A percentile compares a stretch with the other conserved stretches of the same genome.
phyloP scores from a whole-genome alignment of 2,797 vertebrate species.

The Hozukius guyotensis region DNA sequence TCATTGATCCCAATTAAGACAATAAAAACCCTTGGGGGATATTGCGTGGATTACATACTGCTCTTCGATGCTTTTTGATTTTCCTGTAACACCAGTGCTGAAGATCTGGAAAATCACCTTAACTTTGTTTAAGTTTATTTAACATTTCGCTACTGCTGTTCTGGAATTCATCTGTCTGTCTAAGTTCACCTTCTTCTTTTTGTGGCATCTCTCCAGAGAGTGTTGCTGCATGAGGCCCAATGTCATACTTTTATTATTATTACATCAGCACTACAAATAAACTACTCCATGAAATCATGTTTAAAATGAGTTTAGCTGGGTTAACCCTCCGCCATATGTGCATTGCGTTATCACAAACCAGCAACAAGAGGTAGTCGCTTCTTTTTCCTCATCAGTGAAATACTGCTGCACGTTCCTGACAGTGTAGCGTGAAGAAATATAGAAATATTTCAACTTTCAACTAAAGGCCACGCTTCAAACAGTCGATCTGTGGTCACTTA shows the following conservation, averaged over 20 bases:
- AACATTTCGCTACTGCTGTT: no score
- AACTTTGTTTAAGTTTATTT: neutral
- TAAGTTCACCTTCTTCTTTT: no score
- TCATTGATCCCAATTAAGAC: neutral
- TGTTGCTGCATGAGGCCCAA: neutral
- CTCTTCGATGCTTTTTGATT: no score
- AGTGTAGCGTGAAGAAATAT: neutral
- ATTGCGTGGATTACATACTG: no score
- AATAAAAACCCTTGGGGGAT: neutral
- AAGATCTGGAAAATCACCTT: no score
- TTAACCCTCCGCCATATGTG: neutral
- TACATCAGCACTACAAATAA: neutral
- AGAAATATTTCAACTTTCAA: slow-evolving; percentile 3
- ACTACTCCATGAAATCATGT: neutral
- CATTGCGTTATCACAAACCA: slow-evolving; percentile 6
- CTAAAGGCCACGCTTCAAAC: neutral
- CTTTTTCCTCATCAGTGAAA: slow-evolving; percentile 1
- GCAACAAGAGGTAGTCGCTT: neutral
- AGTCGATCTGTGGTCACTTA: slow-evolving; percentile 29
- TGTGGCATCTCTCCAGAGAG: no score
- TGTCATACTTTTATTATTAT: neutral
- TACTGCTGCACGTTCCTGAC: neutral
- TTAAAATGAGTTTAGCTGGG: neutral
- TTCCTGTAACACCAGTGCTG: no score
- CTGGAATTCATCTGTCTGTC: no score